Evolutionary conservation across 2,113 vertebrate genomes (phyloP), one percentile per base, ranked within the genome.

Genomic region (Baryphthengus martii): DNA sequence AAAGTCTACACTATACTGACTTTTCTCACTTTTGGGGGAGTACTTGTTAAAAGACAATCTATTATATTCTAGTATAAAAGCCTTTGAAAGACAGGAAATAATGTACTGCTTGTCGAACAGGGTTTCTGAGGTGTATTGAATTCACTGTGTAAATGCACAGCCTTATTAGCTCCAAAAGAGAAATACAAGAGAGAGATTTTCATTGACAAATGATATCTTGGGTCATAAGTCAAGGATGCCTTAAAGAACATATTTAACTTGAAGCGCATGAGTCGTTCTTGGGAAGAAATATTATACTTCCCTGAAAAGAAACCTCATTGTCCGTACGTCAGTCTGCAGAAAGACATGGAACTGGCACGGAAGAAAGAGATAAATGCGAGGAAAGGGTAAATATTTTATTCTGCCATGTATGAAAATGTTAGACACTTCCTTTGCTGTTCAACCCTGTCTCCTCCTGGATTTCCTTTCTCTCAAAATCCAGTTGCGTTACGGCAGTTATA

Each of bases 141-240:
- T 94, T 80, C 87, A 72, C 91, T 87, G 86, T 83, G 81, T 88
- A 96, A 96, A 97, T 95, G 92, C 71, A 82, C 76, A 91, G 84
- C 81, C 42, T 95, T 80, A 89, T 92, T 93, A 93, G 55, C 87
- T 95, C 68, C 59, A 17, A 56, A 83, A 88, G 59, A 65, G 81
- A 76, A 88, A 92, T 10, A 33, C 68, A 42, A 79, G 73, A 75
- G 80, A 90, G 78, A 59, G 50, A 55, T 77, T 76, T 89, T 50
- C 88, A 39, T 81, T 92, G 94, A 88, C 91, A 96, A 72, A 72
- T 90, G 80, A 15, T 39, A 33, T 45, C 85, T 62, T 39, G 82
- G 92, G 96, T 90, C 73, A 3, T 19, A 45, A 94, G 90, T 78
- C 95, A 92, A 85, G 76, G 66, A 47, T 81, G 86, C 35, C 70